Percentiles rank a stretch among this genome's conserved stretches.
Conservation (phyloP, 2,888 invertebrate species). For the Gari tellinella region DNA sequence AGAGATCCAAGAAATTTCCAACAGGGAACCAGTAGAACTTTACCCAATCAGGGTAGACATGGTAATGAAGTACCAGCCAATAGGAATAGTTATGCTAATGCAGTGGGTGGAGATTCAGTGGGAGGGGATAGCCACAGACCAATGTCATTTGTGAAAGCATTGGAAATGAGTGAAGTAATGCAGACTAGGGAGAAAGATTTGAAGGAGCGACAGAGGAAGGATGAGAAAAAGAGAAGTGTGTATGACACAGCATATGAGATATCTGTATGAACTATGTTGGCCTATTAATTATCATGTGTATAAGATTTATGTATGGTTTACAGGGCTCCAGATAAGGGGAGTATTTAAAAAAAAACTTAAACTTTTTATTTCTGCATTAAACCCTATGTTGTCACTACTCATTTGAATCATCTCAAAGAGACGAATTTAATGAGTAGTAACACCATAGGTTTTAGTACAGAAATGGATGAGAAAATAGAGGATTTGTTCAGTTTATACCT, state of each 20-base stretch:
- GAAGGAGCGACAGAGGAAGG: conserved; percentile 34
- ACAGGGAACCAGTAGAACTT: conserved; percentile 44
- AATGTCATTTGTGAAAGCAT: conserved; percentile 83
- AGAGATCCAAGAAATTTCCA: conserved; percentile 15
- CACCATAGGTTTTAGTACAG: no score
- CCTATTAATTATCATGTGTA: no score
- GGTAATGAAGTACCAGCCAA: conserved; percentile 21
- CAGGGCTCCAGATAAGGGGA: no score
- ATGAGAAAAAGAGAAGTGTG: conserved; percentile 70
- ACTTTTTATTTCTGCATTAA: no score
- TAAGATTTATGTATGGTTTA: no score
- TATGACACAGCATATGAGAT: conserved; percentile 80
- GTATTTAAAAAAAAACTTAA: no score
- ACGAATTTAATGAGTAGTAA: no score
- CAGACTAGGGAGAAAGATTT: conserved; percentile 67
- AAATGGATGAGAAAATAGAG: no score
- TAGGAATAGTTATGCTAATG: conserved; percentile 41
- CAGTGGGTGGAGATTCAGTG: conserved; percentile 19
- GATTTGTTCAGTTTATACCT: no score
- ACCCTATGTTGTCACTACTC: no score
- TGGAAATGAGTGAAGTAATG: conserved; percentile 83
- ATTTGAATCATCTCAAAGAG: no score
- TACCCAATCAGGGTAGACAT: conserved; percentile 43
- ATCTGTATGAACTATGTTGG: conserved; percentile 65
- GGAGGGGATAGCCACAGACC: conserved; percentile 71